Evolutionary conservation across 1,140 invertebrate genomes (phyloP).

Genomic region (Zophobas atratus): DNA sequence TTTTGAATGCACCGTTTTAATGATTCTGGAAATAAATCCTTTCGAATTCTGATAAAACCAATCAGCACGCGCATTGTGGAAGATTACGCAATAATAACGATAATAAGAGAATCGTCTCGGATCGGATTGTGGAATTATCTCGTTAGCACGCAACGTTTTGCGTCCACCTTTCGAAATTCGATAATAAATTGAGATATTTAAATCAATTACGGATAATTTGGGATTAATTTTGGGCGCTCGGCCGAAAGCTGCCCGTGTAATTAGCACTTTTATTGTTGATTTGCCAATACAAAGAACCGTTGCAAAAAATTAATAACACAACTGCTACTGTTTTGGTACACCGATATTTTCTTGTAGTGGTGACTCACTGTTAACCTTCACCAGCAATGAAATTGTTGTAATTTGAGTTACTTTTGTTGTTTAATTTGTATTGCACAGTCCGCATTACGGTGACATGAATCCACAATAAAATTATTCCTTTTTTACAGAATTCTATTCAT

Average conservation of each 20-base stretch:
- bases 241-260: conserved; percentile 18
- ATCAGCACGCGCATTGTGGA: not conserved
- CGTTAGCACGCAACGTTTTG: conserved; percentile 39
- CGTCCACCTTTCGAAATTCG: conserved; percentile 31
- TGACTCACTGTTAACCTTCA: conserved; percentile 34
- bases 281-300: conserved; percentile 23
- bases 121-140: conserved; percentile 37
- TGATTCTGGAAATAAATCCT: conserved; percentile 26
- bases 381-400: conserved; percentile 38
- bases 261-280: conserved; percentile 37
- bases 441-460: conserved; percentile 34
- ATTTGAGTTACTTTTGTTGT: conserved; percentile 40
- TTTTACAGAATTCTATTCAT: conserved; percentile 13
- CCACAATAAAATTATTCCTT: conserved; percentile 21
- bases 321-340: conserved; percentile 34
- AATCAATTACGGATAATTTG: conserved; percentile 33
- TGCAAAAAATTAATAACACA: conserved; percentile 27
- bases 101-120: conserved; percentile 16
- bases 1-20: conserved; percentile 2
- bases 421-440: conserved; percentile 32
- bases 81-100: conserved; percentile 26
- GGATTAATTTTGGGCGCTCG: conserved; percentile 24
- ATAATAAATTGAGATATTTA: conserved; percentile 32
- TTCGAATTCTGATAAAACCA: conserved; percentile 1
- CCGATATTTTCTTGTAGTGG: conserved; percentile 31